Base-by-base conservation (phyloP, 2,888 invertebrate species). In the Apotomis turbidana region DNA sequence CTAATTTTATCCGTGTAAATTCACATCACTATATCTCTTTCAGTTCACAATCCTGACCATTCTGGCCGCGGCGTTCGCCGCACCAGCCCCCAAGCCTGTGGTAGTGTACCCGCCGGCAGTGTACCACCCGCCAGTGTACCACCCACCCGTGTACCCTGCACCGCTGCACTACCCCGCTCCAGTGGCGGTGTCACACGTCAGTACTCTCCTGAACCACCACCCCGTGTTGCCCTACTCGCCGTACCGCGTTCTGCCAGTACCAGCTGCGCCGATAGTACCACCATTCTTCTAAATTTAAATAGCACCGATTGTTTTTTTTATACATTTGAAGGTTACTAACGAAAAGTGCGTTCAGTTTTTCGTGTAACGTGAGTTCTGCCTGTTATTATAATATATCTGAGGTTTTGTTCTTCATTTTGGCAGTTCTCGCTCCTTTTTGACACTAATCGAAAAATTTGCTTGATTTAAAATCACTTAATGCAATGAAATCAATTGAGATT, bases 101-200 rank as follows among this genome's bases (percentile, higher is more conserved):
- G 79, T 86, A 66, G 84, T 87, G 38, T 85, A 84, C 79, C 84
- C 83, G 0, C 78, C 78, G 4, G 51, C 70, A 10, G 76, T 82
- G 27, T 75, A 76, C 67, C 80, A 77, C 67, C 78, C 77, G 3
- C 74, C 79, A 0, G 75, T 79, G n/a, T 76, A 78, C 78, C 79
- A 76, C 15, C 76, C 76, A 3, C 80, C 79, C 9, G 78, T 86
- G 4, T 77, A 83, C 51, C 85, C 84, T 57, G 80, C 85, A 1
- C 85, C 87, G 0, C 74, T 88, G 3, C 76, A 87, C n/a, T 87
- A 85, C 78, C 86, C 84, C 59, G 83, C 83, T 0, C 83, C 87
- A 0, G 73, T 87, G 49, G 62, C 80, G 2, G 78, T 81, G 3
- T 77, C 81, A 5, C 82, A 79, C 69, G 77, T 79, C 74, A 80